Percentiles rank a stretch among this genome's conserved stretches.
These are phyloP conservation scores for Anodontia alba DNA, from an alignment of 2,888 invertebrate species.

Conservation along the genomic window DNA sequence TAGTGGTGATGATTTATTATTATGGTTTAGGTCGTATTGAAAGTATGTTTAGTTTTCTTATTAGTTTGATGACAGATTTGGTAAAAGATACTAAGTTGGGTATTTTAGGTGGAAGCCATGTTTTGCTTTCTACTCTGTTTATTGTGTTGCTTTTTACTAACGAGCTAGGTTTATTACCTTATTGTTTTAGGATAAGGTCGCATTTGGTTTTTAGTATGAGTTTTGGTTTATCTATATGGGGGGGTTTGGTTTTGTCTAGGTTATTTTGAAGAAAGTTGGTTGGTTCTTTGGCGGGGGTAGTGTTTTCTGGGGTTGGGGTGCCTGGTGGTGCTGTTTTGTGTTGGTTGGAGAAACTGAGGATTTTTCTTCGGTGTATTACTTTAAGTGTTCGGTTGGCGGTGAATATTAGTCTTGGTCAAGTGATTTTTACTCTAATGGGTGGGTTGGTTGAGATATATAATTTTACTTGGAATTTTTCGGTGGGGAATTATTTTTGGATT, in stretches of 20 bases:
- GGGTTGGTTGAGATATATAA: too few species aligned
- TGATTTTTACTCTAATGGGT: not conserved
- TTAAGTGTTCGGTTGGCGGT: not conserved
- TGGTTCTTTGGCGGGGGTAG: not conserved
- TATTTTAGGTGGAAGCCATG: not conserved
- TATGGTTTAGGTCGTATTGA: not conserved
- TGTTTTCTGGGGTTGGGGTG: not conserved
- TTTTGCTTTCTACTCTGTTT: not conserved
- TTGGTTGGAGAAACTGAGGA: not conserved
- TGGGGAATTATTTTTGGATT: not conserved
- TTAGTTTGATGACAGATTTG: not conserved
- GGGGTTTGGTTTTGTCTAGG: not conserved
- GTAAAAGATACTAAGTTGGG: not conserved
- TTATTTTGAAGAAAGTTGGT: not conserved
- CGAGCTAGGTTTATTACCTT: not conserved
- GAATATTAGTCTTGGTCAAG: not conserved
- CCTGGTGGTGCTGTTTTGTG: not conserved
- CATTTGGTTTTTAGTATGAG: not conserved
- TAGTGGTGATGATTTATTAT: not conserved
- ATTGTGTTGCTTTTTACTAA: not conserved
- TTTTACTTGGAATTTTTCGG: too few species aligned
- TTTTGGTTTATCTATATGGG: not conserved
- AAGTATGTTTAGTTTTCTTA: not conserved
- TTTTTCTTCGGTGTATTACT: not conserved
- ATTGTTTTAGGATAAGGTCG: not conserved